Evolutionary conservation across 2,113 vertebrate species (phyloP).

Genomic region (Gnathonemus longibarbis): DNA sequence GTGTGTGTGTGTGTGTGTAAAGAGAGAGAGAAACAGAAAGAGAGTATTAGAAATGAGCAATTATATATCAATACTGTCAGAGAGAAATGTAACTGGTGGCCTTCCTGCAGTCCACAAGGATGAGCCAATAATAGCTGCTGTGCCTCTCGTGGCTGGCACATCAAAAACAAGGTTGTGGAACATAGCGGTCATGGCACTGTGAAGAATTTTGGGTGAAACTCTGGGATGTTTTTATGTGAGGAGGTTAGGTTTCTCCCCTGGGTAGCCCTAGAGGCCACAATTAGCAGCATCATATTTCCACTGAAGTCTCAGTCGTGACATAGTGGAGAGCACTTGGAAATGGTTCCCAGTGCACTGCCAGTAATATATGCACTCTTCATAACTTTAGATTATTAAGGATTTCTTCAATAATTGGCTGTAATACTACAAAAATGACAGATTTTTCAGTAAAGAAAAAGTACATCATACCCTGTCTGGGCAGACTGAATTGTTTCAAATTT

Average conservation of each 20-base stretch:
- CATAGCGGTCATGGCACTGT: background rate
- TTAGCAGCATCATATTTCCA: background rate
- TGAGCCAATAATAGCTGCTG: background rate
- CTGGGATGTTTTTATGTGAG: background rate
- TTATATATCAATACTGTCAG: background rate
- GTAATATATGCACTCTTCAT: background rate
- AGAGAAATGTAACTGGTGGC: background rate
- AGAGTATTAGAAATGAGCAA: background rate
- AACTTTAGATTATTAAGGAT: background rate
- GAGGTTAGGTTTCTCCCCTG: background rate
- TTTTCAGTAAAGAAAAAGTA: background rate
- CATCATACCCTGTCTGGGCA: background rate
- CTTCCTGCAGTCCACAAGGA: background rate
- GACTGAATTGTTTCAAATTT: conserved; percentile 55
- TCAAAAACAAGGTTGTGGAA: background rate
- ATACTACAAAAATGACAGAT: background rate
- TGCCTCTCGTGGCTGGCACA: background rate
- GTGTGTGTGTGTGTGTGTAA: background rate
- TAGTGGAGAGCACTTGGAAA: background rate
- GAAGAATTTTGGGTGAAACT: background rate
- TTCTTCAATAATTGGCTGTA: background rate
- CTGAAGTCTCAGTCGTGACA: background rate
- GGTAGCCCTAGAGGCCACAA: background rate
- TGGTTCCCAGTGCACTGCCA: background rate
- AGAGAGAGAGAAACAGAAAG: too few species aligned